These are phyloP conservation scores for Salvelinus sp. DNA, from an alignment of 2,113 vertebrate species.

Conservation along the genomic window DNA sequence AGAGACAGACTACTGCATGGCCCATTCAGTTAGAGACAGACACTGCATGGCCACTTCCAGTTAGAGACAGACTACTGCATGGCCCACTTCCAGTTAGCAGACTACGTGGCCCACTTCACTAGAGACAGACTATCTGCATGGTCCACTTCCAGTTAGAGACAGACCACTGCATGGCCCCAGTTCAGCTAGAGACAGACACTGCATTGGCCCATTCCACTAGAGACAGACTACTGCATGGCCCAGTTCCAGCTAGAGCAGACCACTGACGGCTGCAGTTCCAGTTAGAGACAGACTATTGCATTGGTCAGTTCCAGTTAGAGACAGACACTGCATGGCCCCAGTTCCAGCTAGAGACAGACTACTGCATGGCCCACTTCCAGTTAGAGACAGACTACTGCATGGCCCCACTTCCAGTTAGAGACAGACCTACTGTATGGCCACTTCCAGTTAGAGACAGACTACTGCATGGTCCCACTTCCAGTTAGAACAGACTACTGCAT, in stretches of 20 bases:
- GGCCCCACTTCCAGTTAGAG: neutral
- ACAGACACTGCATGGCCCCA: constrained; percentile 38
- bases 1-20: neutral
- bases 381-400: constrained; percentile 46
- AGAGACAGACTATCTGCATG: constrained; percentile 39
- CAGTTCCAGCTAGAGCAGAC: constrained; percentile 49
- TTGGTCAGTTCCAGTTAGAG: constrained; percentile 39
- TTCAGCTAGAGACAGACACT: constrained; percentile 49
- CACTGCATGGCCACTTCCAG: constrained; percentile 46
- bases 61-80: constrained; percentile 46
- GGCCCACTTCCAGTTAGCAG: constrained; percentile 43
- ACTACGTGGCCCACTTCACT: too few relatives aligned
- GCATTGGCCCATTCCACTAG: constrained; percentile 44
- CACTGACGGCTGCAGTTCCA: constrained; percentile 45
- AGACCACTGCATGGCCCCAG: constrained; percentile 37
- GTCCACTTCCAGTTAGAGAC: constrained; percentile 46
- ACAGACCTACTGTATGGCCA: neutral
- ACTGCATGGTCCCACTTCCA: constrained; percentile 41
- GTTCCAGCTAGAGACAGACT: constrained; percentile 40
- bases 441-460: constrained; percentile 48
- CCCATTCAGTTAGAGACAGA: constrained; percentile 47
- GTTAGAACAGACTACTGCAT: constrained; percentile 10
- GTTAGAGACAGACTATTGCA: constrained; percentile 39
- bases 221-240: constrained; percentile 37
- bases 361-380: constrained; percentile 45